Evolutionary conservation across 2,797 vertebrate species (phyloP).

Genomic region (Myotis pilosus): DNA sequence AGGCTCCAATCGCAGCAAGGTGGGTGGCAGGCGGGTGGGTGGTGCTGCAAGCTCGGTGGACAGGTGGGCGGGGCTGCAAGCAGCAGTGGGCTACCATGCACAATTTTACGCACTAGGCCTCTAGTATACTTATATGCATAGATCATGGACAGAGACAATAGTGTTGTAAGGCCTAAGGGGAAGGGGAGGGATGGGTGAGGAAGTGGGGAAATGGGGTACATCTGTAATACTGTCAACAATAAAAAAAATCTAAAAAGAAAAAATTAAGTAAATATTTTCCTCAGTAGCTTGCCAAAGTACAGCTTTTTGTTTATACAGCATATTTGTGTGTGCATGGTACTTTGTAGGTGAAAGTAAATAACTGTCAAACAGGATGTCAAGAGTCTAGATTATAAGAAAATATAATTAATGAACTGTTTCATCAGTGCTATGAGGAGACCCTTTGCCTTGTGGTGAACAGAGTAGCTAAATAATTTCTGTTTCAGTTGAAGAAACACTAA

Average conservation of each 20-base stretch:
- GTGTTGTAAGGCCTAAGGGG: no score
- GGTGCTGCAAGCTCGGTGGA: no score
- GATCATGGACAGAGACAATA: no score
- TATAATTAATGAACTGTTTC: constrained; percentile 1
- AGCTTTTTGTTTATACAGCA: not conserved
- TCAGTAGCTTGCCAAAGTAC: not conserved
- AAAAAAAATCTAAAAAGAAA: no score
- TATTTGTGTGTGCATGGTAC: not conserved
- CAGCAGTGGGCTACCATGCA: no score
- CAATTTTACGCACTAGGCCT: no score
- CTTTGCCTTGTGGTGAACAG: not conserved
- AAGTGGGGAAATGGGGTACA: no score
- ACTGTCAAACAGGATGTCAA: not conserved
- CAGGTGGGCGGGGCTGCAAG: rapidly evolving
- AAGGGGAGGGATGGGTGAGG: no score
- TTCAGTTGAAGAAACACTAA: constrained; percentile 28
- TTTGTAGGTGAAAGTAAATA: not conserved
- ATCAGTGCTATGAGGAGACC: not conserved
- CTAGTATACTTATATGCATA: no score
- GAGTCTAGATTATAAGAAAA: not conserved
- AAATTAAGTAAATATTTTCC: not conserved
- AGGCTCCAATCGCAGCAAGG: no score
- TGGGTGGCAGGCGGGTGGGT: no score
- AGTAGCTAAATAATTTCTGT: not conserved
- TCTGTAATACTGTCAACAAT: no score